phyloP scores from a whole-genome alignment of 1,140 invertebrate species.

The Tribolium madens region DNA sequence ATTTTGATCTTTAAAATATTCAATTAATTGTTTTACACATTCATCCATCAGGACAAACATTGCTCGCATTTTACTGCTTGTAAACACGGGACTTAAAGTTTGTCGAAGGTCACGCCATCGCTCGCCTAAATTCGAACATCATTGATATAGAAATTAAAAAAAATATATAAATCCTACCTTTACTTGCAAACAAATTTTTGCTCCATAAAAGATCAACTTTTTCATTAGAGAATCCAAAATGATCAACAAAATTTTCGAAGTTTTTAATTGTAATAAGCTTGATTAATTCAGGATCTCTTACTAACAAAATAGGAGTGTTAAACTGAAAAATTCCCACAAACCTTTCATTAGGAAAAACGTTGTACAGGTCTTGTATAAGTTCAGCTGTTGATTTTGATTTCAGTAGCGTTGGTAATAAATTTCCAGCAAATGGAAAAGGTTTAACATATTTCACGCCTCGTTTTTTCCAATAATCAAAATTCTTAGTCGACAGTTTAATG shows the following conservation, averaged over 20 bases:
- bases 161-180: conserved; percentile 4
- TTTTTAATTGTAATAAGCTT: conserved; percentile 62
- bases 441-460: conserved; percentile 20
- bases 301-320: conserved; percentile 66
- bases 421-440: conserved; percentile 43
- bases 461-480: conserved; percentile 40
- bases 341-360: conserved; percentile 42
- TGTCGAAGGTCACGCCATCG: conserved; percentile 66
- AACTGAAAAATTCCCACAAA: conserved; percentile 69
- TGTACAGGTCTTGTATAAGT: conserved; percentile 29
- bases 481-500: neutral
- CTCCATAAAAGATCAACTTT: conserved; percentile 69
- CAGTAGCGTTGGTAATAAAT: conserved; percentile 1
- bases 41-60: conserved; percentile 63
- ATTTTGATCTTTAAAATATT: conserved; percentile 46
- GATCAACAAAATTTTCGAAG: conserved; percentile 65
- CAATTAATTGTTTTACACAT: conserved; percentile 37
- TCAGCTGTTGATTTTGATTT: neutral
- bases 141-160: neutral
- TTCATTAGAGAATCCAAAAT: conserved; percentile 58
- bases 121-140: conserved; percentile 64
- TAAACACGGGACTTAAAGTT: conserved; percentile 66
- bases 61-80: conserved; percentile 64
- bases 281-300: conserved; percentile 71
- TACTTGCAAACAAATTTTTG: conserved; percentile 63